Percentiles rank a stretch among this genome's conserved stretches.
These are phyloP conservation scores for Scolopax mira DNA, from an alignment of 2,113 vertebrate species.

Conservation along the genomic window DNA sequence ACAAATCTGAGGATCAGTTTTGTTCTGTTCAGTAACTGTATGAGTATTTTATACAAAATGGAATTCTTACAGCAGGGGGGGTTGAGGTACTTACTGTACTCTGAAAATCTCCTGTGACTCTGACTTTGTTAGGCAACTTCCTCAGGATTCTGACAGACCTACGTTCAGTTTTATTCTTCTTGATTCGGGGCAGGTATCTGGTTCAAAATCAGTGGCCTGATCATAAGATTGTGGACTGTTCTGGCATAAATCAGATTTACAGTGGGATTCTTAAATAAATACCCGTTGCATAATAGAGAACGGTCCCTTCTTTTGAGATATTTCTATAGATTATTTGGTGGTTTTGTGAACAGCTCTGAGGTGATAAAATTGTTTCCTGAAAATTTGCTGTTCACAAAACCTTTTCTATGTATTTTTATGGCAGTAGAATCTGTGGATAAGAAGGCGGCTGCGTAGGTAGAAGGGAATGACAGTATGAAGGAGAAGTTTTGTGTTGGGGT, in stretches of 20 bases:
- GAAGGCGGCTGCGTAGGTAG: neutral
- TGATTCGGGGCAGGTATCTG: neutral
- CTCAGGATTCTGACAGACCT: neutral
- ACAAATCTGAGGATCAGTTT: neutral
- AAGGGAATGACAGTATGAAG: neutral
- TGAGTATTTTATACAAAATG: neutral
- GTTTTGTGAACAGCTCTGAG: neutral
- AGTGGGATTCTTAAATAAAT: neutral
- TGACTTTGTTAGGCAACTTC: neutral
- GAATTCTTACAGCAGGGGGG: neutral
- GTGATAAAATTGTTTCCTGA: neutral
- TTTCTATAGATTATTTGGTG: neutral
- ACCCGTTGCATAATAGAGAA: neutral
- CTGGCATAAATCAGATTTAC: neutral
- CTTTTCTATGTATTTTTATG: neutral
- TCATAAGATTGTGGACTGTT: neutral
- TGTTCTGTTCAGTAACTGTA: neutral
- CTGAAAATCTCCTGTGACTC: neutral
- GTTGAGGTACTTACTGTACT: neutral
- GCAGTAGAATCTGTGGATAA: neutral
- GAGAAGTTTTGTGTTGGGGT: neutral
- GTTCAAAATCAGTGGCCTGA: neutral
- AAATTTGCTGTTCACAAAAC: neutral
- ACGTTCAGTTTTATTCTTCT: neutral
- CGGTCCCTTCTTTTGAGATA: neutral